These are phyloP conservation scores for Euzetes globulus DNA, from an alignment of 2,888 invertebrate genomes.

Conservation along the genomic window DNA sequence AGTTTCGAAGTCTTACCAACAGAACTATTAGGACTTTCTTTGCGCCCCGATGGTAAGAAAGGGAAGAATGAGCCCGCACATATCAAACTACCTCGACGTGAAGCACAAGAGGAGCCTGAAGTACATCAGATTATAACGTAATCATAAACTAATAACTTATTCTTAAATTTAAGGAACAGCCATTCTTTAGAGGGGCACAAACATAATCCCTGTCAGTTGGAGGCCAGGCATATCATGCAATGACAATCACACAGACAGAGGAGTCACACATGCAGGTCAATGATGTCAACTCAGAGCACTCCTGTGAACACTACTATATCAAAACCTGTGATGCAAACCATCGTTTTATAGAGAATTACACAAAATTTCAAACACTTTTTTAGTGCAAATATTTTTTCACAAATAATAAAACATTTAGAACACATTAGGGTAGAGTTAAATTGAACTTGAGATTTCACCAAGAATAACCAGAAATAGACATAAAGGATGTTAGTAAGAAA, in stretches of 20 bases:
- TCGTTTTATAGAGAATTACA: too few species aligned
- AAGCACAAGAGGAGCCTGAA: slow-evolving; percentile 23
- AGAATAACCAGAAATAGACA: too few species aligned
- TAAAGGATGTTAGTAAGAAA: too few species aligned
- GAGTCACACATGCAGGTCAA: not conserved
- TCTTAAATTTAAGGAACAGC: not conserved
- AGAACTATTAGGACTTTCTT: slow-evolving; percentile 36
- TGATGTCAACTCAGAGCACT: too few species aligned
- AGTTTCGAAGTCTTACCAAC: slow-evolving; percentile 11
- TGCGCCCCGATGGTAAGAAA: slow-evolving; percentile 40
- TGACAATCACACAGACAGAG: not conserved
- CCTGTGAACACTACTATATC: too few species aligned
- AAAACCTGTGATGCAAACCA: too few species aligned
- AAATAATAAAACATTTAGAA: too few species aligned
- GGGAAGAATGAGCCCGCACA: slow-evolving; percentile 41
- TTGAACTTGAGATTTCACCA: too few species aligned
- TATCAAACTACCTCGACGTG: slow-evolving; percentile 40
- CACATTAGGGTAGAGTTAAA: too few species aligned
- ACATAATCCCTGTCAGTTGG: not conserved
- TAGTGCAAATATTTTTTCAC: too few species aligned
- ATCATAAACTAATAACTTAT: not conserved
- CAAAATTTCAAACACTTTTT: too few species aligned
- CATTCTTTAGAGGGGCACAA: slow-evolving; percentile 7
- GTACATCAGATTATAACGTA: not conserved
- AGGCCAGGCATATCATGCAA: not conserved